Percentiles rank a stretch among this genome's conserved stretches.
phyloP scores from a whole-genome alignment of 2,113 vertebrate genomes.

The Brachypteracias leptosomus region DNA sequence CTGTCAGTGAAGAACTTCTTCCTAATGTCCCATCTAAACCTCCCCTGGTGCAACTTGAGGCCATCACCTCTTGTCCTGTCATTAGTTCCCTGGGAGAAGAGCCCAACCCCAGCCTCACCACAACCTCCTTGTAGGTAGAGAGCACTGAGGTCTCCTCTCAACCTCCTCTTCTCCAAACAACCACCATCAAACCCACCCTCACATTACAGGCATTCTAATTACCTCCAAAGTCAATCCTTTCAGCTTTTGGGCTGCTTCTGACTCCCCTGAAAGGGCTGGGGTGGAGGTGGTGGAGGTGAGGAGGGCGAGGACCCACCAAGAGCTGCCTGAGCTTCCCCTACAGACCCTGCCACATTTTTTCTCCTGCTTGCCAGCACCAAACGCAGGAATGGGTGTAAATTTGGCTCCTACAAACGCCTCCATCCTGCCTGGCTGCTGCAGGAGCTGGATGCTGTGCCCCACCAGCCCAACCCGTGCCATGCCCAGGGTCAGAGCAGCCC shows the following conservation, averaged over 20 bases:
- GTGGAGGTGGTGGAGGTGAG: not conserved
- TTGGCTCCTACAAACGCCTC: not conserved
- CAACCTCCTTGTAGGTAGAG: too few species aligned
- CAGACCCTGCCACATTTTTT: not conserved
- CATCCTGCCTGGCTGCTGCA: not conserved
- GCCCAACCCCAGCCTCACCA: too few species aligned
- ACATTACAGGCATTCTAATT: not conserved
- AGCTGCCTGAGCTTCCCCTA: not conserved
- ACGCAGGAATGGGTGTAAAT: not conserved
- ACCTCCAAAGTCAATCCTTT: not conserved
- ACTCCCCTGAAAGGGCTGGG: not conserved
- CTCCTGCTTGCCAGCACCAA: accelerated
- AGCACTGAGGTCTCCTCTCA: too few species aligned
- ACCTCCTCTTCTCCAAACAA: too few species aligned
- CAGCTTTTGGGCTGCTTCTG: not conserved
- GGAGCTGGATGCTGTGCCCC: not conserved
- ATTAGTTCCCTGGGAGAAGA: too few species aligned
- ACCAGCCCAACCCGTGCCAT: not conserved
- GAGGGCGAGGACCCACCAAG: accelerated
- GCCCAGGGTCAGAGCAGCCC: not conserved
- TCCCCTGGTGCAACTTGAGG: too few species aligned
- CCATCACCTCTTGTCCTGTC: too few species aligned
- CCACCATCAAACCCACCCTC: accelerated
- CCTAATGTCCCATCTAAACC: too few species aligned
- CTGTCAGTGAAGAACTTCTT: too few species aligned